A percentile compares a stretch with the other conserved stretches of the same genome.
Conservation (phyloP, 1,140 invertebrate species). For the Matsumurasca onukii region DNA sequence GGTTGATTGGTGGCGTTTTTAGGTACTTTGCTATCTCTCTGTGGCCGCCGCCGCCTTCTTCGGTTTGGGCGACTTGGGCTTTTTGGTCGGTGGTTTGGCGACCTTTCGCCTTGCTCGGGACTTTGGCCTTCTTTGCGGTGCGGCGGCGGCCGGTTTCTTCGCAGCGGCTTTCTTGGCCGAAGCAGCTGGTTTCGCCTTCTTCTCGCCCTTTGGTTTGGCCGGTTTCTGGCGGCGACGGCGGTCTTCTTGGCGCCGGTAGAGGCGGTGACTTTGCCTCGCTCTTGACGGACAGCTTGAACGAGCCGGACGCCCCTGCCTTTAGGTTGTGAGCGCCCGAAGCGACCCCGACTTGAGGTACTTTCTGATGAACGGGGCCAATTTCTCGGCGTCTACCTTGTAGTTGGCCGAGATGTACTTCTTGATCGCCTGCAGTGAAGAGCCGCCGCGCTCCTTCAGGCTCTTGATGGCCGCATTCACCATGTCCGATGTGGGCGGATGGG, state of each 20-base stretch:
- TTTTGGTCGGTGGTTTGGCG: constrained; percentile 34
- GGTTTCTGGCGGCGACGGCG: constrained; percentile 28
- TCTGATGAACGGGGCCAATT: constrained; percentile 48
- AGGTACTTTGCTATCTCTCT: too few relatives aligned
- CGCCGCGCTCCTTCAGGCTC: constrained; percentile 53
- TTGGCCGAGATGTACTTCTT: constrained; percentile 54
- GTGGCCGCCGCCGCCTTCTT: too few relatives aligned
- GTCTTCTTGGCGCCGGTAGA: constrained; percentile 17
- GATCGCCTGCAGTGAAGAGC: constrained; percentile 56
- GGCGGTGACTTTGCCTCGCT: neutral
- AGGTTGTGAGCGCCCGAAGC: constrained; percentile 46
- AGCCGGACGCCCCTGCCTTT: constrained; percentile 52
- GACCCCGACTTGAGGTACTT: constrained; percentile 50
- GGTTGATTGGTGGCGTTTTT: too few relatives aligned
- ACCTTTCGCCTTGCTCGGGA: constrained; percentile 38
- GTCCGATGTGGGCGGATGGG: constrained; percentile 45
- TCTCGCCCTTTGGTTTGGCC: constrained; percentile 37
- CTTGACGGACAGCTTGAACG: constrained; percentile 48
- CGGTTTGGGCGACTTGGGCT: neutral
- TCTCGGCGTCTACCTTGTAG: constrained; percentile 53
- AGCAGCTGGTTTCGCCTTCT: constrained; percentile 39
- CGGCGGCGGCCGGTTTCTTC: constrained; percentile 28
- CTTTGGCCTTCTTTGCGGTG: constrained; percentile 41
- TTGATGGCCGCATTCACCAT: constrained; percentile 55
- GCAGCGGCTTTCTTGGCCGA: constrained; percentile 30